A percentile compares a stretch with the other conserved stretches of the same genome.
phyloP scores from a whole-genome alignment of 2,888 invertebrate genomes.

The Hemaris fuciformis region DNA sequence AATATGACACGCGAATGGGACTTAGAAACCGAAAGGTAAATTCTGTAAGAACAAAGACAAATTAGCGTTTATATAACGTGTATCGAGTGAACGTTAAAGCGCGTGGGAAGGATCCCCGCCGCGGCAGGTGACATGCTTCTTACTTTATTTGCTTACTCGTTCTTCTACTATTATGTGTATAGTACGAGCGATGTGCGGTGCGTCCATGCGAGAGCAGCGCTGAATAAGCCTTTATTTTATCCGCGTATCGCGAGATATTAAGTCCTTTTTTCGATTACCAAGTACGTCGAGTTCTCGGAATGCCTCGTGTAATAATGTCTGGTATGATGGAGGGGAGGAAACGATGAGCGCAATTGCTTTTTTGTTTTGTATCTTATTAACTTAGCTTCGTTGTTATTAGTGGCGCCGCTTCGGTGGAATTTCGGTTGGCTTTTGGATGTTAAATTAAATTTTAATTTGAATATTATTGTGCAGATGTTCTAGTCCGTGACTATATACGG shows the following conservation, averaged over 20 bases:
- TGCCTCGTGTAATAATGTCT: slow-evolving; percentile 35
- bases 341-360: slow-evolving; percentile 35
- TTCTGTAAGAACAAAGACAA: slow-evolving; percentile 68
- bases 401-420: background rate
- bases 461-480: background rate
- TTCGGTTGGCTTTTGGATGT: background rate
- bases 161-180: slow-evolving; percentile 40
- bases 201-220: slow-evolving; percentile 43
- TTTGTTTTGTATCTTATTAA: slow-evolving; percentile 23
- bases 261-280: slow-evolving; percentile 48
- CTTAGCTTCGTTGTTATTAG: background rate
- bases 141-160: slow-evolving; percentile 59
- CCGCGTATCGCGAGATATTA: slow-evolving; percentile 49
- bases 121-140: slow-evolving; percentile 60
- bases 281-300: slow-evolving; percentile 38
- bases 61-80: slow-evolving; percentile 50
- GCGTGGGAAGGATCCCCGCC: slow-evolving; percentile 58
- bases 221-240: slow-evolving; percentile 68
- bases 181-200: slow-evolving; percentile 48
- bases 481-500: background rate
- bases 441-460: background rate
- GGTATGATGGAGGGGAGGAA: slow-evolving; percentile 28
- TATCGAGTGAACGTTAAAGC: slow-evolving; percentile 36
- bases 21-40: slow-evolving; percentile 52
- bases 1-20: slow-evolving; percentile 49